Conservation (phyloP, 2,888 invertebrate species). For the Cybosia mesomella region DNA sequence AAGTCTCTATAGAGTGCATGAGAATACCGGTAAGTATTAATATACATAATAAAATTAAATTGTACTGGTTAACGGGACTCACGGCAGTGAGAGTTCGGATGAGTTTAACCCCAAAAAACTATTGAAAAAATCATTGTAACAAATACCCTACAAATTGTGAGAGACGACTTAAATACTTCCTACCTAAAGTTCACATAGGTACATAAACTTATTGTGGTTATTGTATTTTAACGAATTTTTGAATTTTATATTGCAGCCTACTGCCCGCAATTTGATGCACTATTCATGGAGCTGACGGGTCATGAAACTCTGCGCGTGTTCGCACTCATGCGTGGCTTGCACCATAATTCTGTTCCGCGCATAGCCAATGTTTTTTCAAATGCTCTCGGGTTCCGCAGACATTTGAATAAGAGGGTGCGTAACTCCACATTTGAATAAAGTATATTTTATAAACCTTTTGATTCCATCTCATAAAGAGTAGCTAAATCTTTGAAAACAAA, state of each 20-base stretch:
- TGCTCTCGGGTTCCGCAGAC: conserved; percentile 88
- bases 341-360: conserved; percentile 62
- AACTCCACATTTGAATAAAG: neutral
- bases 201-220: neutral
- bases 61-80: too few relatives aligned
- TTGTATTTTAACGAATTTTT: neutral
- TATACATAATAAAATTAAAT: too few relatives aligned
- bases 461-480: too few relatives aligned
- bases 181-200: too few relatives aligned
- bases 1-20: conserved; percentile 87
- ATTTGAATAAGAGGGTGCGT: conserved; percentile 87
- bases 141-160: too few relatives aligned
- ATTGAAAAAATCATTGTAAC: too few relatives aligned
- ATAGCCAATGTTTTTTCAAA: conserved; percentile 79
- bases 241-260: conserved; percentile 82
- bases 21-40: conserved; percentile 85
- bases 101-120: too few relatives aligned
- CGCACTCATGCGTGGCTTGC: conserved; percentile 88
- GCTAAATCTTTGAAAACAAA: neutral
- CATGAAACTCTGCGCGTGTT: conserved; percentile 90
- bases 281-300: conserved; percentile 90
- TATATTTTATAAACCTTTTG: neutral
- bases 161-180: too few relatives aligned
- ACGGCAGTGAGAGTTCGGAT: too few relatives aligned
- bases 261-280: conserved; percentile 92